Evolutionary conservation across 1,140 invertebrate species (phyloP).

Genomic region (Euura saliciscinereae): DNA sequence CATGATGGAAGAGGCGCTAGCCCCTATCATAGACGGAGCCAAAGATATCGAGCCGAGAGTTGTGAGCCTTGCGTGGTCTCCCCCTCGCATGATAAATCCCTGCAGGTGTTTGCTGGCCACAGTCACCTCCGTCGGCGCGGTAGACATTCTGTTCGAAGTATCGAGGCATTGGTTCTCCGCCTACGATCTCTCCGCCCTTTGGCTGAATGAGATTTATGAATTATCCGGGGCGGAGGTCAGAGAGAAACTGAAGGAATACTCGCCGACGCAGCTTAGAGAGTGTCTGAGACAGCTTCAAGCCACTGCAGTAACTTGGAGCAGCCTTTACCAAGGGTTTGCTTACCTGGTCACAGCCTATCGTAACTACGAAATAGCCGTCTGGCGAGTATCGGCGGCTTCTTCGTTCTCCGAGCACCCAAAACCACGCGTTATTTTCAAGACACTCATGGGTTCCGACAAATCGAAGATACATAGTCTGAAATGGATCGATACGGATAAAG

Average conservation of each 20-base stretch:
- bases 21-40: constrained; percentile 41
- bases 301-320: constrained; percentile 49
- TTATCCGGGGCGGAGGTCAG: constrained; percentile 24
- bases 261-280: constrained; percentile 20
- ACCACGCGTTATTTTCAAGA: constrained; percentile 31
- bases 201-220: constrained; percentile 31
- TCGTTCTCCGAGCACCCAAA: constrained; percentile 26
- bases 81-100: constrained; percentile 41
- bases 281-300: constrained; percentile 37
- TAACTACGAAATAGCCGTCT: constrained; percentile 47
- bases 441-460: constrained; percentile 17
- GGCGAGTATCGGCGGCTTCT: constrained; percentile 38
- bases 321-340: constrained; percentile 38
- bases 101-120: constrained; percentile 45
- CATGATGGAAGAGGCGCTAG: constrained; percentile 41
- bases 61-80: constrained; percentile 48
- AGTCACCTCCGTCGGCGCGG: constrained; percentile 45
- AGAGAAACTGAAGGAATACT: neutral
- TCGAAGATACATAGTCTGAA: constrained; percentile 39
- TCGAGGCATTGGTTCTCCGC: constrained; percentile 45
- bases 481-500: constrained; percentile 37
- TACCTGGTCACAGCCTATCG: constrained; percentile 46
- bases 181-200: constrained; percentile 37
- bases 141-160: constrained; percentile 43
- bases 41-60: constrained; percentile 33